Evolutionary conservation across 2,888 invertebrate species (phyloP).

Genomic region (Noctuana brunneofusca): DNA sequence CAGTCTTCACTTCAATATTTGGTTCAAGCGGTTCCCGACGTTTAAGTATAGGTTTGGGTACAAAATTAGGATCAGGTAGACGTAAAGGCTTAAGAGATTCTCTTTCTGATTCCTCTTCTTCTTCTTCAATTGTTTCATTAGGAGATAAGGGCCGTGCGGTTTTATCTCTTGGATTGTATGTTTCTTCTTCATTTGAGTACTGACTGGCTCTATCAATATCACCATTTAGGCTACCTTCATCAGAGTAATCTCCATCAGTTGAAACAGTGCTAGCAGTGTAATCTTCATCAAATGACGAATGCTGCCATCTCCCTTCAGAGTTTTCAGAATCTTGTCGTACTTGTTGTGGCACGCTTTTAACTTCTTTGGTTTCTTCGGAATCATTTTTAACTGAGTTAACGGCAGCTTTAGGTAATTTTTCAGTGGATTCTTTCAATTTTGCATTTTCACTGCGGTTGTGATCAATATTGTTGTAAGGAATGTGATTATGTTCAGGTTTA

Average conservation of each 20-base stretch:
- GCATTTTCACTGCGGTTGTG: conserved; percentile 35
- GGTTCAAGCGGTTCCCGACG: conserved; percentile 71
- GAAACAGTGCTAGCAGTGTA: conserved; percentile 86
- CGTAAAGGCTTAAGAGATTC: conserved; percentile 84
- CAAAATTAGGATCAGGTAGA: conserved; percentile 86
- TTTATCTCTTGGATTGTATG: conserved; percentile 87
- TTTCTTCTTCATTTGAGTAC: conserved; percentile 83
- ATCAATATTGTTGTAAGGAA: conserved; percentile 57
- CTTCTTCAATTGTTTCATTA: conserved; percentile 57
- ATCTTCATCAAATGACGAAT: conserved; percentile 81
- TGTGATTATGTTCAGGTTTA: conserved; percentile 56
- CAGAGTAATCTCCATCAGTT: conserved; percentile 72
- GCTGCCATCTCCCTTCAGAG: conserved; percentile 73
- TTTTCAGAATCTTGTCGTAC: conserved; percentile 58
- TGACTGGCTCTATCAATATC: conserved; percentile 59
- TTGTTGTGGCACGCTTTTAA: conserved; percentile 52
- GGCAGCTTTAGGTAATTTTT: conserved; percentile 46
- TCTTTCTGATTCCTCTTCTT: conserved; percentile 80
- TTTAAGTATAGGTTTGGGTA: conserved; percentile 92
- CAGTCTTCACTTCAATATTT: conserved; percentile 34
- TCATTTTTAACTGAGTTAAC: conserved; percentile 66
- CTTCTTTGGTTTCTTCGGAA: conserved; percentile 55
- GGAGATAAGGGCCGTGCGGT: conserved; percentile 52
- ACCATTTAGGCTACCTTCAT: conserved; percentile 64
- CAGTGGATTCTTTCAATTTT: conserved; percentile 39